Evolutionary conservation across 2,113 vertebrate species (phyloP).

Genomic region (Fregata magnificens): DNA sequence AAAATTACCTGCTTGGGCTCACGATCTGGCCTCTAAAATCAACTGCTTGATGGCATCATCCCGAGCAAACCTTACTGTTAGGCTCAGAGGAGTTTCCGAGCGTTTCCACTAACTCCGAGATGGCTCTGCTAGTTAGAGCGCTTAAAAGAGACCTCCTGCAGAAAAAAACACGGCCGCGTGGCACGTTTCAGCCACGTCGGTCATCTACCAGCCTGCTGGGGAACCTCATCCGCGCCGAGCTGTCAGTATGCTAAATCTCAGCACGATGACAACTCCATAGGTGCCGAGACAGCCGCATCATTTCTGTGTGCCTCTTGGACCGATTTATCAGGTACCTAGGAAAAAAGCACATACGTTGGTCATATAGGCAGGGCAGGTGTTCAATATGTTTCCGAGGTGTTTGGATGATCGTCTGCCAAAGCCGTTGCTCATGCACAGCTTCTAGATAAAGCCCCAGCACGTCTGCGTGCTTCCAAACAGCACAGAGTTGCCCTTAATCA

Average conservation of each 20-base stretch:
- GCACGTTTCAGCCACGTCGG: background rate
- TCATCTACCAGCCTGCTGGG: background rate
- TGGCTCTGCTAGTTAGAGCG: background rate
- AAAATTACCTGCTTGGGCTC: background rate
- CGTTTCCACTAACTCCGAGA: background rate
- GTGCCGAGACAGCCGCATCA: background rate
- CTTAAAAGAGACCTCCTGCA: background rate
- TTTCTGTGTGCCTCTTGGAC: accelerated
- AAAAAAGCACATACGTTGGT: background rate
- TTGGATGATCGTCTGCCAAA: background rate
- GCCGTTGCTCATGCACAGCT: accelerated
- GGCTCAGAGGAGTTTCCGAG: background rate
- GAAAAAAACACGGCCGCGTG: background rate
- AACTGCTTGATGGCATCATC: background rate
- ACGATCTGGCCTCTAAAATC: background rate
- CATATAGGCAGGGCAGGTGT: background rate
- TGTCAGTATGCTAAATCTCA: background rate
- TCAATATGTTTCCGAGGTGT: background rate
- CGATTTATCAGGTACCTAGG: background rate
- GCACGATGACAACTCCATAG: background rate
- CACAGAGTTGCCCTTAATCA: background rate
- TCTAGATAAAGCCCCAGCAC: background rate
- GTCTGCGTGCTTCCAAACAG: background rate
- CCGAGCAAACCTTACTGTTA: background rate
- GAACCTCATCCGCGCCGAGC: background rate